These are phyloP conservation scores for Drosophila cardini DNA, from an alignment of 1,140 invertebrate species.

Conservation along the genomic window DNA sequence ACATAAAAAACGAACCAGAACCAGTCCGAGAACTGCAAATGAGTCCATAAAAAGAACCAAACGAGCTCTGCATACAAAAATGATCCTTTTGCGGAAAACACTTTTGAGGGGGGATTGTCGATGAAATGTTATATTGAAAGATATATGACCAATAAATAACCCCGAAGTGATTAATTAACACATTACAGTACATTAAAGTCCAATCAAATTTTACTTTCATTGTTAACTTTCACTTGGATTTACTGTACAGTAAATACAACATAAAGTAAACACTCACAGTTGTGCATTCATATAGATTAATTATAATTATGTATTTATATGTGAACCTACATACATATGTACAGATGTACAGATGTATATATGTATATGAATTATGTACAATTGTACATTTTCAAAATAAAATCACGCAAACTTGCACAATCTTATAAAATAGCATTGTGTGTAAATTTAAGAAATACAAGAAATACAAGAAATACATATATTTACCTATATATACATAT, in stretches of 20 bases:
- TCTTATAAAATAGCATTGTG: background rate
- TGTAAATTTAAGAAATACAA: background rate
- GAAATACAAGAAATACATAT: background rate
- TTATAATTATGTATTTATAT: slow-evolving; percentile 18
- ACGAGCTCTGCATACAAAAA: background rate
- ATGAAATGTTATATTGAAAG: background rate
- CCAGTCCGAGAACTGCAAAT: background rate
- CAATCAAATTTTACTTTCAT: slow-evolving; percentile 28
- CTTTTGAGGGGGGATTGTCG: background rate
- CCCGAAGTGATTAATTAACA: slow-evolving; percentile 2
- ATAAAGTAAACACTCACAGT: background rate
- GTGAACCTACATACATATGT: background rate
- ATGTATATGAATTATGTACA: background rate
- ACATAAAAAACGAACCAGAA: slow-evolving; percentile 9
- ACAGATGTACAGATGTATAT: too few species aligned
- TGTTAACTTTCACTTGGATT: slow-evolving; percentile 27
- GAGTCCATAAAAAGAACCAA: background rate
- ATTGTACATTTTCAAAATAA: background rate
- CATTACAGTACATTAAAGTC: slow-evolving; percentile 9
- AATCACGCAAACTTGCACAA: slow-evolving; percentile 3
- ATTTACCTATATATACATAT: too few species aligned
- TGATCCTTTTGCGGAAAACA: background rate
- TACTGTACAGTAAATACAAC: slow-evolving; percentile 18
- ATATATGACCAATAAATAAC: background rate
- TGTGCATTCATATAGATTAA: slow-evolving; percentile 3